Conservation (phyloP, 2,113 vertebrate genomes). For the Sialia sialis region DNA sequence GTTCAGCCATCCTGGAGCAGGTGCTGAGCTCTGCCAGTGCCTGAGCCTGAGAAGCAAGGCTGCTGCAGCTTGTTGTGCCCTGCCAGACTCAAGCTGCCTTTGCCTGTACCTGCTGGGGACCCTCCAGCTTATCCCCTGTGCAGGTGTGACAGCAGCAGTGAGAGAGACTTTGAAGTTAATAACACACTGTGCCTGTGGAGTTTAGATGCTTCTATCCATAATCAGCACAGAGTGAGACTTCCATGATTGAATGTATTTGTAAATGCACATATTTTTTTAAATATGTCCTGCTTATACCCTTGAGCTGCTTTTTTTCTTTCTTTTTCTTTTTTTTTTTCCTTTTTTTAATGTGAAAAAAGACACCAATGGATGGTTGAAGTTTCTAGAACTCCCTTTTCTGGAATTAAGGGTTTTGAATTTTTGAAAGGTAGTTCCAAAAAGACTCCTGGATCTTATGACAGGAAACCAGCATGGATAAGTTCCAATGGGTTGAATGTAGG, state of each 20-base stretch:
- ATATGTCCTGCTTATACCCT: background rate
- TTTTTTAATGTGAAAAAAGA: background rate
- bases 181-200: background rate
- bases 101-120: background rate
- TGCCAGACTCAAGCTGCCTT: background rate
- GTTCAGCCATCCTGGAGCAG: background rate
- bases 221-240: background rate
- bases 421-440: background rate
- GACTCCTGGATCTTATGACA: background rate
- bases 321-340: too few species aligned
- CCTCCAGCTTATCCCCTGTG: accelerated
- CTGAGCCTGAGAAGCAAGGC: background rate
- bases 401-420: background rate
- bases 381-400: background rate
- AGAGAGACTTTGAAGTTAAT: background rate
- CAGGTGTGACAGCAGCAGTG: background rate
- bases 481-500: background rate
- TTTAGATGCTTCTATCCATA: background rate
- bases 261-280: background rate
- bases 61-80: background rate
- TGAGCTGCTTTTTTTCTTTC: accelerated
- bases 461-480: background rate
- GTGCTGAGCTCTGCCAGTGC: background rate
- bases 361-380: background rate
- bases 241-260: background rate